Conservation (phyloP, 53 echinoderm and acorn worm genomes). For the Arbacia lixula region DNA sequence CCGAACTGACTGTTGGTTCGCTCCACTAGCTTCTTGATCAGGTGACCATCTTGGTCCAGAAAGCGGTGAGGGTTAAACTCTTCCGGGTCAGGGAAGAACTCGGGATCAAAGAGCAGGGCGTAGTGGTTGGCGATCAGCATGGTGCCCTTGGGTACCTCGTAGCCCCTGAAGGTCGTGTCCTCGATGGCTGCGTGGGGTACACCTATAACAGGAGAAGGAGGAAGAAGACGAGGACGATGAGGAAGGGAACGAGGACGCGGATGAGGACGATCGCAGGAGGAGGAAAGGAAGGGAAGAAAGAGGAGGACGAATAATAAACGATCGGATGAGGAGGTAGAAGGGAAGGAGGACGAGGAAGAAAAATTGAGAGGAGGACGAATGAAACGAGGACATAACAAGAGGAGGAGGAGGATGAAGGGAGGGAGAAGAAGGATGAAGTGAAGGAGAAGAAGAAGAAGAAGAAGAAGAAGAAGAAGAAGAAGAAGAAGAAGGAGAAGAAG, state of each 20-base stretch:
- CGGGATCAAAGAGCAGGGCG: constrained; percentile 51
- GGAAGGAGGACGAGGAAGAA: background rate
- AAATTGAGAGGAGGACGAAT: background rate
- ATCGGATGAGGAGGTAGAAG: background rate
- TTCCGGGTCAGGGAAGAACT: constrained; percentile 56
- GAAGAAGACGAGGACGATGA: background rate
- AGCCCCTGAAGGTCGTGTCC: constrained; percentile 59
- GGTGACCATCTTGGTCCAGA: constrained; percentile 47
- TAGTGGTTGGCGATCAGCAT: constrained; percentile 60
- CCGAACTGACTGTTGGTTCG: constrained; percentile 52
- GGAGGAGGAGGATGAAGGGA: background rate
- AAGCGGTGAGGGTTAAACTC: constrained; percentile 60
- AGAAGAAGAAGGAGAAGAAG: background rate
- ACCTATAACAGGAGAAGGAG: too few relatives aligned
- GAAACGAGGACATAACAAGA: background rate
- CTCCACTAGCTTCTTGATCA: constrained; percentile 39
- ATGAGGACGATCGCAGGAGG: too few relatives aligned
- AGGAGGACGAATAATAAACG: background rate
- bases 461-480: background rate
- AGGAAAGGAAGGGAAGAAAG: background rate
- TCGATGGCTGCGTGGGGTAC: constrained; percentile 52
- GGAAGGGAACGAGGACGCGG: background rate
- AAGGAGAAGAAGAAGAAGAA: background rate
- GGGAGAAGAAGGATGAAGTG: too few relatives aligned
- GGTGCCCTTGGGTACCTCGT: constrained; percentile 58